Percentiles rank a stretch among this genome's conserved stretches.
Conservation (phyloP, 2,888 invertebrate species). For the Tortrix viridana region DNA sequence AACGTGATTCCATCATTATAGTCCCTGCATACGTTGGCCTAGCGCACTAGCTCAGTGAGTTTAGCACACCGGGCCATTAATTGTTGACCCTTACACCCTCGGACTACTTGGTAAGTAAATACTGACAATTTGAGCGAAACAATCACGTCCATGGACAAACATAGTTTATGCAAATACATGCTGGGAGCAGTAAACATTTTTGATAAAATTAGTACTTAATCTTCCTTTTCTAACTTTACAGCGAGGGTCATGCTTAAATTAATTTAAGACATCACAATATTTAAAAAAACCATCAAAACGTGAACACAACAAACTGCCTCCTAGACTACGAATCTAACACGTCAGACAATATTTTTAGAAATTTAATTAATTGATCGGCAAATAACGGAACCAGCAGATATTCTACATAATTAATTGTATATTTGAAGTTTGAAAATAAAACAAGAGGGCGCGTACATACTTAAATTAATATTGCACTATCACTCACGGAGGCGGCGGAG, state of each 20-base stretch:
- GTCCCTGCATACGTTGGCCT: no score
- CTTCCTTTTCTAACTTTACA: constrained; percentile 59
- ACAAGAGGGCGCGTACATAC: constrained; percentile 32
- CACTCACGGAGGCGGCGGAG: constrained; percentile 21
- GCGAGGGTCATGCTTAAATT: constrained; percentile 57
- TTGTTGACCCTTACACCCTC: no score
- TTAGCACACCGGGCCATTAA: no score
- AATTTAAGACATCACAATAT: constrained; percentile 66
- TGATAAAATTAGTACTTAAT: constrained; percentile 37
- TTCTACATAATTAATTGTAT: constrained; percentile 1
- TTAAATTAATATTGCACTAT: constrained; percentile 27
- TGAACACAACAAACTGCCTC: constrained; percentile 20
- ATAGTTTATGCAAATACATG: background rate
- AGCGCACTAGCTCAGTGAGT: no score
- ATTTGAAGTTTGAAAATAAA: no score
- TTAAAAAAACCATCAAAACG: constrained; percentile 24
- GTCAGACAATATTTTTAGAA: constrained; percentile 3
- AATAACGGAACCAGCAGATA: constrained; percentile 5
- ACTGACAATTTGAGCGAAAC: background rate
- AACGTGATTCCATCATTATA: no score
- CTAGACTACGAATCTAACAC: constrained; percentile 30
- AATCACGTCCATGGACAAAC: background rate
- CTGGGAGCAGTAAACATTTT: constrained; percentile 2
- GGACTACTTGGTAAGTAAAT: no score
- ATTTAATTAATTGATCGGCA: constrained; percentile 5